phyloP scores from a whole-genome alignment of 2,113 vertebrate genomes.

The Corythaeola cristata region DNA sequence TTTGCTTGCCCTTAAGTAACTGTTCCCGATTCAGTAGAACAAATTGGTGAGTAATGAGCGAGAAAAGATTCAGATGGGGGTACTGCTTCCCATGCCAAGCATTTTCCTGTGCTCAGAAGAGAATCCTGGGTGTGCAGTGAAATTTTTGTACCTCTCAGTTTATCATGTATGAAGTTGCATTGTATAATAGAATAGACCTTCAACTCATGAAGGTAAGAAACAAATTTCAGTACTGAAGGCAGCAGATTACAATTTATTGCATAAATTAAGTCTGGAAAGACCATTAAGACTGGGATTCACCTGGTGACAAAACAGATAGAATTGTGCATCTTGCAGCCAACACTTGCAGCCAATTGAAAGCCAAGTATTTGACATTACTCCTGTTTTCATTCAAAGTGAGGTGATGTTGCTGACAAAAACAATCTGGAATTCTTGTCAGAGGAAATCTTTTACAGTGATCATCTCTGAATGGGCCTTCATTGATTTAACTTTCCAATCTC shows the following conservation, averaged over 20 bases:
- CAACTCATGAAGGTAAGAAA: background rate
- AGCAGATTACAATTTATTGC: background rate
- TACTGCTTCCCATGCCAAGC: background rate
- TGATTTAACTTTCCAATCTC: background rate
- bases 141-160: background rate
- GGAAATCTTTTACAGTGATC: background rate
- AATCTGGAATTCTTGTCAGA: background rate
- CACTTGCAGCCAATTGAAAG: background rate
- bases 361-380: background rate
- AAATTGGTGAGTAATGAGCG: background rate
- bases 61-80: background rate
- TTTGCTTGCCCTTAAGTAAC: background rate
- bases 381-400: background rate
- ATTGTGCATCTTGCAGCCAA: background rate
- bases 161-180: background rate
- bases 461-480: background rate
- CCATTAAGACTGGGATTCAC: background rate
- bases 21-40: background rate
- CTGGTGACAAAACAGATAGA: background rate
- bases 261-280: background rate
- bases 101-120: accelerated
- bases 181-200: background rate
- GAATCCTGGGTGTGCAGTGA: background rate
- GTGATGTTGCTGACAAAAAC: background rate
- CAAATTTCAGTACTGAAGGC: background rate